Evolutionary conservation across 2,113 vertebrate genomes (phyloP).

Genomic region (Pteronura brasiliensis): DNA sequence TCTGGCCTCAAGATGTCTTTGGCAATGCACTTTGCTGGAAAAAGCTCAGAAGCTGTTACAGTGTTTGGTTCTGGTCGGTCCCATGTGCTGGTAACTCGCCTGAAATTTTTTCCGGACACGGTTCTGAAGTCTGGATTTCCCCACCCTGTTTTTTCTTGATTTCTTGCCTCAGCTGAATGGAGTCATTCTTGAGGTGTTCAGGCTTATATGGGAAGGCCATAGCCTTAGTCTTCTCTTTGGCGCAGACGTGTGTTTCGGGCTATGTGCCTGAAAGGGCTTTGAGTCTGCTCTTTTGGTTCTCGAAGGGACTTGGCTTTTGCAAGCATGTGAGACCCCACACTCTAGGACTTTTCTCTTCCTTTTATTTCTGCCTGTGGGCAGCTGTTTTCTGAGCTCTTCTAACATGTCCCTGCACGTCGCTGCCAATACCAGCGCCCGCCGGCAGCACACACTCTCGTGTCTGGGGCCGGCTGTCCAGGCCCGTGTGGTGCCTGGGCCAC

Average conservation of each 20-base stretch:
- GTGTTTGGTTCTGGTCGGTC: not conserved
- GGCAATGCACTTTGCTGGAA: not conserved
- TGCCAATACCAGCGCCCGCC: not conserved
- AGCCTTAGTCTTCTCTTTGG: not conserved
- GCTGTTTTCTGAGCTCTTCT: not conserved
- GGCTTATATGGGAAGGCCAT: not conserved
- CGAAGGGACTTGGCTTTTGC: not conserved
- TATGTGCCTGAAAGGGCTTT: not conserved
- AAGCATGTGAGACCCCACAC: not conserved
- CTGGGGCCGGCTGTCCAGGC: fast-evolving
- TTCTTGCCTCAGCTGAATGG: fast-evolving
- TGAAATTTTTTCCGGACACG: not conserved
- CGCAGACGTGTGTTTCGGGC: not conserved
- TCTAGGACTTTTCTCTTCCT: not conserved
- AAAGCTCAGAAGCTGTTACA: not conserved
- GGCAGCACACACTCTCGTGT: too few species aligned
- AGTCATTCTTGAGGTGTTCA: not conserved
- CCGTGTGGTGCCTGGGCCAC: not conserved
- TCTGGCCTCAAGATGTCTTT: not conserved
- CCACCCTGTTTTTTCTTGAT: fast-evolving
- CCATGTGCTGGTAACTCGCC: not conserved
- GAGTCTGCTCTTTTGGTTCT: not conserved
- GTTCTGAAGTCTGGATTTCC: not conserved
- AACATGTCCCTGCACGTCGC: fast-evolving
- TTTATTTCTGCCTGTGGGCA: not conserved